A percentile compares a stretch with the other conserved stretches of the same genome.
Evolutionary conservation across 1,140 invertebrate genomes (phyloP).

Genomic region (Venustaconcha ellipsiformis): DNA sequence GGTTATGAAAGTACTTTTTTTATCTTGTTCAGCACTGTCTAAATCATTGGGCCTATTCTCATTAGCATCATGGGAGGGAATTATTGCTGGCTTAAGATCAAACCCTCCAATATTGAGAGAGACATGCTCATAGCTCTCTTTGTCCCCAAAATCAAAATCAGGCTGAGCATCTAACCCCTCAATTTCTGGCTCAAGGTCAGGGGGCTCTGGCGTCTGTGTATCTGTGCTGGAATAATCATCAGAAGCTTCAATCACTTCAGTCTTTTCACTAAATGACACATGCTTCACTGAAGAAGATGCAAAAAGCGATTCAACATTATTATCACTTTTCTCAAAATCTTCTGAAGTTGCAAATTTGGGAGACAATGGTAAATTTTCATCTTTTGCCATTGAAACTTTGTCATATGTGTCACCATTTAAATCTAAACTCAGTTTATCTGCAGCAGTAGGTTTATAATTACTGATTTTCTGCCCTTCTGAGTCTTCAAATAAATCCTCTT

Average conservation of each 20-base stretch:
- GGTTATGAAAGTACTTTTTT: no score
- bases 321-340: no score
- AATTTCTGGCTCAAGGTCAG: constrained; percentile 20
- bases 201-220: constrained; percentile 23
- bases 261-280: constrained; percentile 32
- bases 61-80: neutral
- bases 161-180: constrained; percentile 25
- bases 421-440: constrained; percentile 25
- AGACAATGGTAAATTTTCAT: constrained; percentile 1
- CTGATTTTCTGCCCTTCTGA: neutral
- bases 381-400: neutral
- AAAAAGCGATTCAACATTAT: no score
- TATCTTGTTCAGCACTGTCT: no score
- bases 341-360: no score
- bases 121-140: constrained; percentile 16
- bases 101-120: constrained; percentile 23
- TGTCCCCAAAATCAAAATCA: constrained; percentile 11
- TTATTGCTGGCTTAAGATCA: constrained; percentile 21
- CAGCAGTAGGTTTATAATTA: constrained; percentile 17
- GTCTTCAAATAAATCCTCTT: constrained; percentile 6
- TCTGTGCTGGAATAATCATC: constrained; percentile 24
- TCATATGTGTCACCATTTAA: constrained; percentile 12
- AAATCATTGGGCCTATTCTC: no score
- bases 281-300: constrained; percentile 3
- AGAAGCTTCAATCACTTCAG: constrained; percentile 29